Base-by-base conservation (phyloP, 2,888 invertebrate species). In the Spodoptera littoralis region DNA sequence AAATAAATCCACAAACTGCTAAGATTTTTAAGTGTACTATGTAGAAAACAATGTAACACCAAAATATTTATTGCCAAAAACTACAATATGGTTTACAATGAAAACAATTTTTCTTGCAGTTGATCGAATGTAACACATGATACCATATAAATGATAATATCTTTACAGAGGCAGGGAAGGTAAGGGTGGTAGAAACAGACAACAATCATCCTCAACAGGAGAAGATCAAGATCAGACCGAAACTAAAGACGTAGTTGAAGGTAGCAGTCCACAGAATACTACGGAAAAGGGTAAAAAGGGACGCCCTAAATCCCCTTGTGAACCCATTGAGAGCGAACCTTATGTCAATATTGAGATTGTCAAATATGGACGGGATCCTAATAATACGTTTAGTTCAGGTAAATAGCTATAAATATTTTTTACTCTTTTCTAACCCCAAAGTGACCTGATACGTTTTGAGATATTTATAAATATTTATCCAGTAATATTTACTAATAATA, bases 381-480 rank as follows among this genome's bases (percentile, higher is more conserved):
- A 96, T 60, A 96, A 96, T 12, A 96, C 96, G 6, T 97, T 96
- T 85, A 97, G 97, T 70, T 96, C 97, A 54, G 98, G 95, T 95
- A 84, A 84, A 47, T 27, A 11, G 3, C 27, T 18, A 46, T 8
- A 4, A 4, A 30, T 30, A 36, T 36, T 9, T 2, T 1, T 36
- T 6, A 36, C 9, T 6, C 6, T 36, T 36, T 30, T 30, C 6
- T 30, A 30, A 30, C 18, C 18, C 18, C 18, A 1, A 18, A 18
- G 18, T 18, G 18, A 18, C 1, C 18, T 1, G 18, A 18, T 18
- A 18, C 1, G 18, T 18, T 1, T 18, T 1, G 18, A 1, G 18
- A 18, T 18, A 18, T 18, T 18, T 18, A 18, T 18, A 1, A 18
- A 18, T 18, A 18, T 18, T 18, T 18, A 18, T 1, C 18, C 18